Base-by-base conservation (phyloP, 2,888 invertebrate genomes). In the Lasioglossum malachurum region DNA sequence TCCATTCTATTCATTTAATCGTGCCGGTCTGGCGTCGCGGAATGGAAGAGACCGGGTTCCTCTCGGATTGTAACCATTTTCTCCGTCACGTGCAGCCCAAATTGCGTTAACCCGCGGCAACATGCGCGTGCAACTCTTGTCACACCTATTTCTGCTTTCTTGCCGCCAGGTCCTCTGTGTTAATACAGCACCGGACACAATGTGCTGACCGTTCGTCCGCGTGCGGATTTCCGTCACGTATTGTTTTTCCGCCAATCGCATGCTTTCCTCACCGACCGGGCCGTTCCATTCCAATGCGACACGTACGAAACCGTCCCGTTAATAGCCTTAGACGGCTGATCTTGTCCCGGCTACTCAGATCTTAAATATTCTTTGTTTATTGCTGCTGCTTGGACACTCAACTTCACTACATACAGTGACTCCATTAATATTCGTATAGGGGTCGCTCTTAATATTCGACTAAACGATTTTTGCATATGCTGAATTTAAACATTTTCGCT, bases 221-320 rank as follows among this genome's bases (percentile, higher is more conserved):
- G 35, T 69, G 57, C 49, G 69, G 71, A 83, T 81, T 83, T 81
- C 46, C 69, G 82, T 75, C 83, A 83, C 82, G 83, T 83, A 83
- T 81, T 83, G 83, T 83, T 83, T 83, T 83, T 75, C 69, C 75
- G 44, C 82, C 83, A 75, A 83, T 81, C 82, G 83, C 69, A 53
- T 41, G 46, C 69, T 53, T 57, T 71, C 69, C 44, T 35, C 27
- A 41, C 10, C 23, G 72, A 31, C 16, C n/a, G 69, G 14, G 10
- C n/a, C 53, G 44, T 0, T 12, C 57, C 57, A 4, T 57, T 35
- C 27, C 82, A 81, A 81, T 81, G 53, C 69, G 81, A 75, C 83
- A 81, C 83, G 75, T 75, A 81, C 27, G 4, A 53, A 80, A 83
- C 75, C 41, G 31, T 14, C 67, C 38, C 19, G 75, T 75, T 83